Base-by-base conservation (phyloP, 2,113 vertebrate species). In the Phoxinus phoxinus region DNA sequence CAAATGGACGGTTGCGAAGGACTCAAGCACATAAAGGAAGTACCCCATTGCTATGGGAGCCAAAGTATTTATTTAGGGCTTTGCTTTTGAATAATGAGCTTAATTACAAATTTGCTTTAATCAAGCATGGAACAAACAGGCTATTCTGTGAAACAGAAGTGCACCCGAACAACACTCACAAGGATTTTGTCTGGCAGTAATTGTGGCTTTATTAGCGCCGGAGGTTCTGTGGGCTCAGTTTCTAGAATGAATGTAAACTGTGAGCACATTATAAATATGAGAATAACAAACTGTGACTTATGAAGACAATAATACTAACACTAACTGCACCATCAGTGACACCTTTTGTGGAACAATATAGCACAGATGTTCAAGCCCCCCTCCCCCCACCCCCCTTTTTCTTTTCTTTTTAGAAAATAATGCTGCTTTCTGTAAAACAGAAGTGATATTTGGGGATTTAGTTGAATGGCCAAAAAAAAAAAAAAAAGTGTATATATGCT, bases 191-290 rank as follows among this genome's bases (percentile, higher is more conserved):
- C 21, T 89, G 82, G 81, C 67, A 17, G 12, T 35, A 61, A 71
- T 32, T 9, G 44, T 12, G 12, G 61, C 48, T 84, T 77, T 65
- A 63, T 89, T 88, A 91, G 88, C 89, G 87, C 90, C 89, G 88
- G 89, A 92, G 84, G 71, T 92, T 89, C 86, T 77, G 87, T 41
- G 87, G 91, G 90, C 92, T 92, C 74, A 56, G 90, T 92, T 90
- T 90, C 87, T 89, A 87, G 87, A 89, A 92, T 91, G 93, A 94
- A 94, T 95, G 93, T 94, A 93, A 90, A 89, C 92, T 85, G 87
- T 75, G 84, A 92, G 86, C 87, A 90, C 76, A 72, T 86, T 90
- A 92, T 92, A 93, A 90, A 93, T 91, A 87, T 91, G 75, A 86
- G 48, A 65, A 83, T 48, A 48, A 58, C 21, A 25, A 72, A 84